Conservation (phyloP, 2,113 vertebrate species). For the Nothocercus nigrocapillus region DNA sequence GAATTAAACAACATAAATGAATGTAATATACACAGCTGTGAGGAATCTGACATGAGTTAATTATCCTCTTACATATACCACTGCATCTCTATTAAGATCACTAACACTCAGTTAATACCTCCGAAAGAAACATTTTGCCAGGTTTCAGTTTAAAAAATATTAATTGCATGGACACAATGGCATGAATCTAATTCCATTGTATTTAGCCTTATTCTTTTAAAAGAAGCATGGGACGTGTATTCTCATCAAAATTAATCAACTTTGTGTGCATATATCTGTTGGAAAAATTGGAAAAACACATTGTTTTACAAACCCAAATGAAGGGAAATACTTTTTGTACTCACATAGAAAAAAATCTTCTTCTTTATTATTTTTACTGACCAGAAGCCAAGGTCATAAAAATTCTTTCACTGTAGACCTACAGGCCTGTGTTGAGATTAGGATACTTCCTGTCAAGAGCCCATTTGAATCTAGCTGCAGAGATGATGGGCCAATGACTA, state of each 20-base stretch:
- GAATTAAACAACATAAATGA: background rate
- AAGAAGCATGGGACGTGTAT: background rate
- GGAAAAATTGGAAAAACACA: background rate
- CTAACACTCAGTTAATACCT: background rate
- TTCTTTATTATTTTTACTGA: background rate
- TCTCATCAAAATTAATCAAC: background rate
- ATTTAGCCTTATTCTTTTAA: background rate
- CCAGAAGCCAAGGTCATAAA: background rate
- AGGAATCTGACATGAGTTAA: background rate
- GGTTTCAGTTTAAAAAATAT: background rate
- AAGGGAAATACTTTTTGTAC: background rate
- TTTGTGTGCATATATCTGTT: accelerated
- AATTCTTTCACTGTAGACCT: background rate
- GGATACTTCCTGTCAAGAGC: background rate
- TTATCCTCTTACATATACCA: background rate
- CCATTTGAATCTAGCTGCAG: background rate
- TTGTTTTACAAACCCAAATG: background rate
- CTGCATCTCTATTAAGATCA: background rate
- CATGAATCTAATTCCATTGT: background rate
- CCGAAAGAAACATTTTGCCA: background rate
- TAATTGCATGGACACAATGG: background rate
- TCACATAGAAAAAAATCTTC: background rate
- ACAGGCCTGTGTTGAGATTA: background rate
- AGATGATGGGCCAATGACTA: conserved; percentile 46
- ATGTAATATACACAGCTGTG: background rate